Evolutionary conservation across 2,888 invertebrate species (phyloP), one percentile per base, ranked within the genome.

Genomic region (Calliscelio sp.): DNA sequence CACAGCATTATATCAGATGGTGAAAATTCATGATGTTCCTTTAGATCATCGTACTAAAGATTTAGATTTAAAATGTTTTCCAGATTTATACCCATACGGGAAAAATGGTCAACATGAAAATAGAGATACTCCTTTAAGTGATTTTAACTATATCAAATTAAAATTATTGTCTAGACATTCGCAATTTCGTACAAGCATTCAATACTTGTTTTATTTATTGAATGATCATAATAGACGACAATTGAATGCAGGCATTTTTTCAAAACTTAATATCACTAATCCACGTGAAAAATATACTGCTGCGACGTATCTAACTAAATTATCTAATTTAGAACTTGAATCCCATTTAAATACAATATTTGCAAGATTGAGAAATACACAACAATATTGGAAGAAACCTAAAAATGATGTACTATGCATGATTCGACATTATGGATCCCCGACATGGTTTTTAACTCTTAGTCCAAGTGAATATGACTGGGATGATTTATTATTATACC

Each of bases 131-230:
- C 79, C 68, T 59, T 59, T 90, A 6, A 65, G 66, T 10, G 71
- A 81, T 63, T 82, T 75, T 49, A 84, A 87, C 66, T 87, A 75
- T 71, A 85, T 87, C 18, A 89, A 88, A 79, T 46, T 46, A 14
- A 53, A 75, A 75, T 44, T 89, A n/a, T 80, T 84, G 77, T 89
- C 88, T 11, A 81, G 66, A 24, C 75, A 88, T 75, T 63, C 86
- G 22, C 77, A 82, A 65, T 89, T 87, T 82, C 61, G 89, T 16
- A 51, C 82, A 51, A 87, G 89, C 79, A 78, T 77, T 25, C 88
- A 88, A 66, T 89, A 88, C 66, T 53, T 89, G 14, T 90, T 90
- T 80, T 88, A 81, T 73, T 81, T 88, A 57, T 78, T 89, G 53
- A 78, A 87, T 66, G 79, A 88, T 61, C 77, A 73, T 28, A 89